Evolutionary conservation across 2,888 invertebrate genomes (phyloP), one percentile per base, ranked within the genome.

Genomic region (Subacronicta megacephala): DNA sequence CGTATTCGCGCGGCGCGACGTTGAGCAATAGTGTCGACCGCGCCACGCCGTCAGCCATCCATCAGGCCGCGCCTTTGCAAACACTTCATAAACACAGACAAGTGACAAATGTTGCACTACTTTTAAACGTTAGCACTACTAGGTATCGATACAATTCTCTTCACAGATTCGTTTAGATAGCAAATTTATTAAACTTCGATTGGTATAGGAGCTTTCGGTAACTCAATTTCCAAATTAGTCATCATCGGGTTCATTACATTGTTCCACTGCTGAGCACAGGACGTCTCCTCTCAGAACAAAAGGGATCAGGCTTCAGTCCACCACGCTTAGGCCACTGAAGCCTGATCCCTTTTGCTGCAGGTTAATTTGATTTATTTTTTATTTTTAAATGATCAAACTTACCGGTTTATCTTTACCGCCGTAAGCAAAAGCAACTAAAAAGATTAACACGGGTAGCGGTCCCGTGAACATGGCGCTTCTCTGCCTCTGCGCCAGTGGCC

Each of bases 331-430:
- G n/a, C n/a, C n/a, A n/a, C n/a, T n/a, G n/a, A n/a, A n/a, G n/a
- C n/a, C n/a, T n/a, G n/a, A n/a, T n/a, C n/a, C n/a, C n/a, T n/a
- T n/a, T n/a, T n/a, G n/a, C n/a, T n/a, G n/a, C n/a, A n/a, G n/a
- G n/a, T n/a, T n/a, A n/a, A n/a, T n/a, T n/a, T n/a, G n/a, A n/a
- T n/a, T n/a, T n/a, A n/a, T n/a, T n/a, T n/a, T n/a, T n/a, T n/a
- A n/a, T n/a, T n/a, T n/a, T n/a, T n/a, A n/a, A n/a, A n/a, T n/a
- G n/a, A n/a, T n/a, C n/a, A 43, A 45, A 77, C 90, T 86, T 74
- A 93, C 93, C 75, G 92, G 89, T 62, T 84, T 92, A 33, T 89
- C 81, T 64, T 93, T 92, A 16, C 75, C 88, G 5, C 85, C 85
- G 55, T 75, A 73, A 20, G 78, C 81, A 49, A 78, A 61, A 29